These are phyloP conservation scores for Phaedon cochleariae DNA, from an alignment of 2,888 invertebrate genomes.

Conservation along the genomic window DNA sequence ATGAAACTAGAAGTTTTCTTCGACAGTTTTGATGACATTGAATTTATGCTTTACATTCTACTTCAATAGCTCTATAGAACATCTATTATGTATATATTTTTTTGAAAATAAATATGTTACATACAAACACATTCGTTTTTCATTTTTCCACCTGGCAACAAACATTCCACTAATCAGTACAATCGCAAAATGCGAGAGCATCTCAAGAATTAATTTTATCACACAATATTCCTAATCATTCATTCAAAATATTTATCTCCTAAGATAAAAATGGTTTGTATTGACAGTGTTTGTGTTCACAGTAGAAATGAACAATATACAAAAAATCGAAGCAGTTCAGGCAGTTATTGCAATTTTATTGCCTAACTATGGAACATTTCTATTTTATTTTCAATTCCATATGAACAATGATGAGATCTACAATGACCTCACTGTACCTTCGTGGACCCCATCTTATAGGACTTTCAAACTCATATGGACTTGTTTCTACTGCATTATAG, in stretches of 20 bases:
- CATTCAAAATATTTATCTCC: background rate
- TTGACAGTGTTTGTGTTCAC: background rate
- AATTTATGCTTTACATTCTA: slow-evolving; percentile 46
- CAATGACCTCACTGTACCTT: background rate
- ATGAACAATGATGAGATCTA: background rate
- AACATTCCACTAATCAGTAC: background rate
- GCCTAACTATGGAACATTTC: slow-evolving; percentile 15
- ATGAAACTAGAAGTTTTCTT: slow-evolving; percentile 51
- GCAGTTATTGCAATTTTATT: slow-evolving; percentile 15
- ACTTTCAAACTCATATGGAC: background rate
- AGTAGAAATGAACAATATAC: slow-evolving; percentile 13
- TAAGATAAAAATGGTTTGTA: background rate
- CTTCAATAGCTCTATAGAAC: slow-evolving; percentile 49
- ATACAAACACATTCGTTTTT: slow-evolving; percentile 31
- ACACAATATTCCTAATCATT: too few species aligned
- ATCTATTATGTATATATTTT: slow-evolving; percentile 50
- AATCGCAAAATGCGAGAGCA: background rate
- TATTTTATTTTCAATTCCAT: background rate
- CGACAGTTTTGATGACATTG: slow-evolving; percentile 55
- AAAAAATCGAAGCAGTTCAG: slow-evolving; percentile 19
- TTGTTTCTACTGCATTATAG: slow-evolving; percentile 4
- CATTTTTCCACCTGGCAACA: background rate
- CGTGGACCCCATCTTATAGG: background rate
- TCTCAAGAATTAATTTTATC: background rate
- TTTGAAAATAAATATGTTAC: slow-evolving; percentile 52